Base-by-base conservation (phyloP, 2,888 invertebrate genomes). In the Drosophila monieri region DNA sequence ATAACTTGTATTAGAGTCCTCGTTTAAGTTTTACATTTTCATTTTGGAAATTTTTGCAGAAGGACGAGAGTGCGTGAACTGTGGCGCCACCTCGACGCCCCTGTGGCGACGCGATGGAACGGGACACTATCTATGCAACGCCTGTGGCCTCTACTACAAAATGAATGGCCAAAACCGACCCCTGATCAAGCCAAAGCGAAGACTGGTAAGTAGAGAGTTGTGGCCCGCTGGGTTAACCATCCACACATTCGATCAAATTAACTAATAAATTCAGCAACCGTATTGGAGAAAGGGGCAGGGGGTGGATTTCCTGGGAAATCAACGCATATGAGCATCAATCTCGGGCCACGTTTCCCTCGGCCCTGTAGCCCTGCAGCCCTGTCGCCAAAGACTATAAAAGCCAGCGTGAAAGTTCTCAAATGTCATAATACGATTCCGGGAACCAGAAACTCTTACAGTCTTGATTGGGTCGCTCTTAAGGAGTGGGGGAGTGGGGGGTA, bases 141-240 rank as follows among this genome's bases (percentile, higher is more conserved):
- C 99, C 84, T 99, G 99, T 93, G 99, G 99, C 88, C 95, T 99
- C 87, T 99, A 99, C 94, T 98, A 99, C 94, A 99, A 99, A 94
- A 99, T 99, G 98, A 99, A 99, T 93, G 99, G 99, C 89, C 97
- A 98, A 92, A 99, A 98, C 93, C 94, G 99, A 92, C 99, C 99
- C 67, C 95, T 99, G 91, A 98, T 99, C 93, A 99, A 99, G 94
- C 99, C 99, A 91, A 99, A 99, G 94, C 96, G 99, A 95, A 96
- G 99, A 95, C 96, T 99, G 96, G 99, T 99, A 94, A 98, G 98
- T 39, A 46, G 58, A 60, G 47, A 18, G 6, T 12, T 14, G 6
- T 10, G 21, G 6, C 78, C 75, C 60, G 77, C 77, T 75, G 85
- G 39, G 78, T 51, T 25, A 62, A 68, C 67, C 79, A 78, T 78